phyloP scores from a whole-genome alignment of 2,888 invertebrate species.

The Apantesis nais region DNA sequence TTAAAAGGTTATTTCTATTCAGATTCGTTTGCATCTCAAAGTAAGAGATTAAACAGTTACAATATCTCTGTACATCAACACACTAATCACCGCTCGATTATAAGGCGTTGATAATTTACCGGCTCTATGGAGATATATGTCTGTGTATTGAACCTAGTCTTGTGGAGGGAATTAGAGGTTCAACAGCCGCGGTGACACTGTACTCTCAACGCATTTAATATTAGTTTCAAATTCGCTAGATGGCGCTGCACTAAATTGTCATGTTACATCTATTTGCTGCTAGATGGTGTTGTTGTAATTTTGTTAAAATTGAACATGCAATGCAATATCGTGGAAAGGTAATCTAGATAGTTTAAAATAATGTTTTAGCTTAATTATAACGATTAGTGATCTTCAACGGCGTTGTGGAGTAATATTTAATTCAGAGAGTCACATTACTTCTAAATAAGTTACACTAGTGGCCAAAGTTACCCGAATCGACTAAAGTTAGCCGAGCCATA shows the following conservation, averaged over 20 bases:
- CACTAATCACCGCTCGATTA: no score
- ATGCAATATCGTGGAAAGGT: conserved; percentile 22
- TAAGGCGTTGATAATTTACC: no score
- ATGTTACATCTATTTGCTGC: conserved; percentile 11
- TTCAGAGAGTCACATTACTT: background rate
- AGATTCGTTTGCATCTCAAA: background rate
- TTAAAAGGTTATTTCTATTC: background rate
- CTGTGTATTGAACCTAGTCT: background rate
- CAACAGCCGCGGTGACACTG: background rate
- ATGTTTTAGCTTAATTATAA: conserved; percentile 39
- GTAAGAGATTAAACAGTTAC: background rate
- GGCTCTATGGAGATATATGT: background rate
- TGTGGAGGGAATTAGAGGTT: background rate
- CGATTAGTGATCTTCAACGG: conserved; percentile 37
- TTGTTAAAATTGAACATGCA: conserved; percentile 6
- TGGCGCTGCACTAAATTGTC: conserved; percentile 3
- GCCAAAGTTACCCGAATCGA: background rate
- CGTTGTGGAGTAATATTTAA: conserved; percentile 18
- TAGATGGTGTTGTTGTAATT: conserved; percentile 17
- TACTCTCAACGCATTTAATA: conserved; percentile 10
- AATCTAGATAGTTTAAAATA: conserved; percentile 41
- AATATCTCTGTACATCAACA: background rate
- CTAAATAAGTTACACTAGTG: background rate
- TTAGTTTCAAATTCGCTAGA: conserved; percentile 12
- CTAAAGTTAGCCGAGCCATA: background rate